phyloP scores from a whole-genome alignment of 2,888 invertebrate species.

The Rugalucina vietnamica region DNA sequence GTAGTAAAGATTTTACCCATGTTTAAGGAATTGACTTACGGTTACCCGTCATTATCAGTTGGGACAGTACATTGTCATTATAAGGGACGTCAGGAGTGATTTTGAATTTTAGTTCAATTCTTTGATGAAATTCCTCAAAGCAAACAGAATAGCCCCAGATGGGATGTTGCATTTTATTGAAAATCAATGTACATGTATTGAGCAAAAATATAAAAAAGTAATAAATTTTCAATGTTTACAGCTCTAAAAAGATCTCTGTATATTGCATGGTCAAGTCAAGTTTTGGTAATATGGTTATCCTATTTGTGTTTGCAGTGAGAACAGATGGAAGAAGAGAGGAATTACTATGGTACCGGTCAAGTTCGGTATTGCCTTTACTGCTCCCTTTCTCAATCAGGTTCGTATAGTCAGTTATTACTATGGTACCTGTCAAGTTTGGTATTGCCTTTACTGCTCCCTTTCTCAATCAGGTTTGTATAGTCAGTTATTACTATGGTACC shows the following conservation, averaged over 20 bases:
- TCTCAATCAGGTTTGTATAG: too few species aligned
- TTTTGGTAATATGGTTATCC: background rate
- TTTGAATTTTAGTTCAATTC: too few species aligned
- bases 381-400: slow-evolving; percentile 85
- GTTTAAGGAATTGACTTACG: too few species aligned
- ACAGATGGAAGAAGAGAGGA: slow-evolving; percentile 79
- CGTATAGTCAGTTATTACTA: too few species aligned
- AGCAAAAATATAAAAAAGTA: slow-evolving; percentile 77
- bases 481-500: too few species aligned
- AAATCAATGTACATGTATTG: slow-evolving; percentile 79
- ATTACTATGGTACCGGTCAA: slow-evolving; percentile 73
- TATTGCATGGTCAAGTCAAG: background rate
- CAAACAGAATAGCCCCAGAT: too few species aligned
- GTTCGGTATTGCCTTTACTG: slow-evolving; percentile 75
- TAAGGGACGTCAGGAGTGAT: too few species aligned
- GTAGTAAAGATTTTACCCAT: background rate
- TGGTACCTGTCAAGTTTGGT: background rate
- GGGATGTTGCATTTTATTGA: too few species aligned
- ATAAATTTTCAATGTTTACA: background rate
- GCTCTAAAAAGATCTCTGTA: background rate
- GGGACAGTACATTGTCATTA: too few species aligned
- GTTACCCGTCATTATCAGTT: too few species aligned
- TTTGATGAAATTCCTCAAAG: too few species aligned
- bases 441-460: too few species aligned
- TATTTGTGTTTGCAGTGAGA: slow-evolving; percentile 72